Percentiles rank a stretch among this genome's conserved stretches.
These are phyloP conservation scores for Antheraea mylitta DNA, from an alignment of 1,140 invertebrate species.

Conservation along the genomic window DNA sequence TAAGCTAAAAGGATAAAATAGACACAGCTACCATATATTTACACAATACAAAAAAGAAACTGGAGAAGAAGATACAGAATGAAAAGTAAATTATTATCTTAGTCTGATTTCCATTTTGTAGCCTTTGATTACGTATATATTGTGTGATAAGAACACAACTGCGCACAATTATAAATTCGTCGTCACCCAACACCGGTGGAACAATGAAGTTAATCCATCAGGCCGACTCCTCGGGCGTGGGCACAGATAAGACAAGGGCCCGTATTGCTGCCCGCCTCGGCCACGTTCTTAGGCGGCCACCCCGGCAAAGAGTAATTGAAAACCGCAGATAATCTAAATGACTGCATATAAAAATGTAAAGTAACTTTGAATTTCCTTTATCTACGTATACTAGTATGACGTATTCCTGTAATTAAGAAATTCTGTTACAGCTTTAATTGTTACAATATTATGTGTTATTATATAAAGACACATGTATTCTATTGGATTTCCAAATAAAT, in stretches of 20 bases:
- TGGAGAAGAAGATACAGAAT: too few species aligned
- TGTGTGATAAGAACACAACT: slow-evolving; percentile 3
- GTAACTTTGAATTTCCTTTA: too few species aligned
- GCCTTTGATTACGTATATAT: neutral
- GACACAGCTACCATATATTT: too few species aligned
- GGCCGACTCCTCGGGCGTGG: slow-evolving; percentile 62
- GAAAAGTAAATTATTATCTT: too few species aligned
- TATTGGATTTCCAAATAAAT: too few species aligned
- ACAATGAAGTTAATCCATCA: slow-evolving; percentile 79
- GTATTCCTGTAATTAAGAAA: too few species aligned
- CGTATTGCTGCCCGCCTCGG: slow-evolving; percentile 46
- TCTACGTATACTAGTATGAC: too few species aligned
- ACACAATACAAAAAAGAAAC: too few species aligned
- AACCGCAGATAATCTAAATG: slow-evolving; percentile 8
- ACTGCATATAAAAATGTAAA: neutral
- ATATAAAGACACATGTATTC: too few species aligned
- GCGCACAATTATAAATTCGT: slow-evolving; percentile 72
- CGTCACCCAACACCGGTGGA: slow-evolving; percentile 66
- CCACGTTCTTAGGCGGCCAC: slow-evolving; percentile 51
- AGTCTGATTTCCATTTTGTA: neutral
- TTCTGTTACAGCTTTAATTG: too few species aligned
- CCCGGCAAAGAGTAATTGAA: slow-evolving; percentile 35
- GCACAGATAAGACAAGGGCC: slow-evolving; percentile 71
- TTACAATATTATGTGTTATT: too few species aligned
- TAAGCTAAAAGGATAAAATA: too few species aligned